phyloP scores from a whole-genome alignment of 2,797 vertebrate genomes.

The Enteromius afrohamiltoni region DNA sequence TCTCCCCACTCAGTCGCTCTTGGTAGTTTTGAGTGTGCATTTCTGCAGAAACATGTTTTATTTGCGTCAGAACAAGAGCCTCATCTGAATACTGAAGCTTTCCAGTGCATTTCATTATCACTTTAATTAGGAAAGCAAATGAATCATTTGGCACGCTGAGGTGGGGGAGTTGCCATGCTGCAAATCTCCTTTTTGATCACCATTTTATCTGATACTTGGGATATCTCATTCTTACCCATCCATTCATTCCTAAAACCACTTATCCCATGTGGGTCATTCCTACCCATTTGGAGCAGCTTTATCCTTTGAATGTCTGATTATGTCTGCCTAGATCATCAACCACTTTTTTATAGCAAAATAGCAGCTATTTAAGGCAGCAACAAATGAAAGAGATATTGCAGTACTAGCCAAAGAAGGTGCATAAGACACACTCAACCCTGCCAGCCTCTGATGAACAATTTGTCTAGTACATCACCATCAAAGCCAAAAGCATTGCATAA shows the following conservation, averaged over 20 bases:
- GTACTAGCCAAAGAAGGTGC: background rate
- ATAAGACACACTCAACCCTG: slow-evolving; percentile 4
- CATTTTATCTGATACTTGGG: slow-evolving; percentile 4
- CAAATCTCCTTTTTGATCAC: slow-evolving; percentile 1
- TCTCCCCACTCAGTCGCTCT: background rate
- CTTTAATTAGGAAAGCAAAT: slow-evolving; percentile 36
- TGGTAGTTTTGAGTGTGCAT: background rate
- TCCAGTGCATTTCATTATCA: slow-evolving; percentile 32
- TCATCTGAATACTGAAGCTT: slow-evolving; percentile 6
- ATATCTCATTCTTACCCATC: slow-evolving; percentile 9
- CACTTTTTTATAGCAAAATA: background rate
- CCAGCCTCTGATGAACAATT: slow-evolving; percentile 5
- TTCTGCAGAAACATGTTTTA: slow-evolving; percentile 9
- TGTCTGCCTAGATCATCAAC: background rate
- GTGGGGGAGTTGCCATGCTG: background rate
- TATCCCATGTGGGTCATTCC: background rate
- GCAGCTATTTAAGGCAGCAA: background rate
- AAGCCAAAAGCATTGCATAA: background rate
- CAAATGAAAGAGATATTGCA: background rate
- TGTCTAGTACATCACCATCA: background rate
- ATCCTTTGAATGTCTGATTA: background rate
- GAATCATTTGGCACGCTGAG: background rate
- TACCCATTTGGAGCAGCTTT: background rate
- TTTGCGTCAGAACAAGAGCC: slow-evolving; percentile 7
- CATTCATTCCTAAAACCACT: background rate